Percentiles rank a stretch among this genome's conserved stretches.
Evolutionary conservation across 2,888 invertebrate species (phyloP).

Genomic region (Andrena haemorrhoa): DNA sequence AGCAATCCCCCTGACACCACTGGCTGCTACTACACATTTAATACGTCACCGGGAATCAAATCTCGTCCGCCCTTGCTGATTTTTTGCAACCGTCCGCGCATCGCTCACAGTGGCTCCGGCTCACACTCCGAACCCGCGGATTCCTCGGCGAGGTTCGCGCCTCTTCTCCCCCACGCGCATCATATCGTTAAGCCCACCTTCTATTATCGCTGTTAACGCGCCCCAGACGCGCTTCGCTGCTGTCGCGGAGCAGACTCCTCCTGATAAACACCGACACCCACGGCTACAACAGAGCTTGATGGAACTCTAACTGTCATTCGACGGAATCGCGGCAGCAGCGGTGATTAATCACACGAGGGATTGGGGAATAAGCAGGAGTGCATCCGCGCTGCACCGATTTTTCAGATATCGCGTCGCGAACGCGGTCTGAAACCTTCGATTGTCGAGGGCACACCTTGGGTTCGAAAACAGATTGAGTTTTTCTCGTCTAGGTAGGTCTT

Average conservation of each 20-base stretch:
- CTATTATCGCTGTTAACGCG: slow-evolving; percentile 30
- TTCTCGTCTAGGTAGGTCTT: no score
- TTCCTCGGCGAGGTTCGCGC: slow-evolving; percentile 35
- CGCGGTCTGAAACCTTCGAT: no score
- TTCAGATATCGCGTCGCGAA: no score
- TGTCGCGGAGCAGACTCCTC: slow-evolving; percentile 14
- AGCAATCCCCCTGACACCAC: slow-evolving; percentile 83
- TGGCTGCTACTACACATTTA: slow-evolving; percentile 83
- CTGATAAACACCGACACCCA: background rate
- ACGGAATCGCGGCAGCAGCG: no score
- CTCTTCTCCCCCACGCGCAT: background rate
- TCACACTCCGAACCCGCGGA: slow-evolving; percentile 18
- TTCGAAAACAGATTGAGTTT: no score
- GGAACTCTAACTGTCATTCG: background rate
- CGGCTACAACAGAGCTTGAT: background rate
- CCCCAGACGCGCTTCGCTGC: background rate
- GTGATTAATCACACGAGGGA: no score
- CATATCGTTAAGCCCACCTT: slow-evolving; percentile 32
- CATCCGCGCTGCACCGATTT: no score
- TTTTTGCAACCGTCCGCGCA: slow-evolving; percentile 73
- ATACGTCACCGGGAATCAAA: slow-evolving; percentile 82
- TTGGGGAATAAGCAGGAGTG: no score
- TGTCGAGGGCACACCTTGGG: no score
- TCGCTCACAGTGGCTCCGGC: slow-evolving; percentile 23
- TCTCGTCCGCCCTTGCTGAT: slow-evolving; percentile 75